Evolutionary conservation across 2,888 invertebrate genomes (phyloP).

Genomic region (Noctua janthe): DNA sequence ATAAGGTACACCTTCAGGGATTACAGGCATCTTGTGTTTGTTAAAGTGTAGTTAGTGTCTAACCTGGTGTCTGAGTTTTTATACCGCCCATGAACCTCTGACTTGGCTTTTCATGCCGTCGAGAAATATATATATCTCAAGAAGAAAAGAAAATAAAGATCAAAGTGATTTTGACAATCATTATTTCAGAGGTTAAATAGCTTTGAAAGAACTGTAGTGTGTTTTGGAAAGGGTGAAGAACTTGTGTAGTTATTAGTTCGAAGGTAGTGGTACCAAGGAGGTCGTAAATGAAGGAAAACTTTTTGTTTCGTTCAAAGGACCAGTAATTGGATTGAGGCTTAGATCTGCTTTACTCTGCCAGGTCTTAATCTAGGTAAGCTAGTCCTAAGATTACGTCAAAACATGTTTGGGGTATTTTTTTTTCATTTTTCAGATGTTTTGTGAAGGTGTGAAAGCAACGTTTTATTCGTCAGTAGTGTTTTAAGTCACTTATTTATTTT

Average conservation of each 20-base stretch:
- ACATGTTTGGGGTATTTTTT: neutral
- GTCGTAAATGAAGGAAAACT: constrained; percentile 22
- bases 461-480: too few relatives aligned
- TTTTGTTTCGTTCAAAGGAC: constrained; percentile 31
- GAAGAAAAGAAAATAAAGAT: neutral
- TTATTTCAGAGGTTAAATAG: neutral
- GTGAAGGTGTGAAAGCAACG: neutral
- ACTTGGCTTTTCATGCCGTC: too few relatives aligned
- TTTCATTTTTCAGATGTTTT: neutral
- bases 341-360: constrained; percentile 15
- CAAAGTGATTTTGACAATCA: neutral
- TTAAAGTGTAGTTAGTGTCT: too few relatives aligned
- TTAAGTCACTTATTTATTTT: neutral
- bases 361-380: constrained; percentile 13
- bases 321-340: constrained; percentile 45
- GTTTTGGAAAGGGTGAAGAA: constrained; percentile 27
- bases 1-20: too few relatives aligned
- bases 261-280: constrained; percentile 19
- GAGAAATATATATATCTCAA: neutral
- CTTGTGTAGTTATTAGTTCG: constrained; percentile 42
- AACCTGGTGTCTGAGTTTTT: too few relatives aligned
- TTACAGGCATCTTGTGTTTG: too few relatives aligned
- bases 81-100: too few relatives aligned
- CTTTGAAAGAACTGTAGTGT: neutral
- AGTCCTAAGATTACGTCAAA: neutral